phyloP scores from a whole-genome alignment of 2,888 invertebrate species.

The Nemapogon koenigi region DNA sequence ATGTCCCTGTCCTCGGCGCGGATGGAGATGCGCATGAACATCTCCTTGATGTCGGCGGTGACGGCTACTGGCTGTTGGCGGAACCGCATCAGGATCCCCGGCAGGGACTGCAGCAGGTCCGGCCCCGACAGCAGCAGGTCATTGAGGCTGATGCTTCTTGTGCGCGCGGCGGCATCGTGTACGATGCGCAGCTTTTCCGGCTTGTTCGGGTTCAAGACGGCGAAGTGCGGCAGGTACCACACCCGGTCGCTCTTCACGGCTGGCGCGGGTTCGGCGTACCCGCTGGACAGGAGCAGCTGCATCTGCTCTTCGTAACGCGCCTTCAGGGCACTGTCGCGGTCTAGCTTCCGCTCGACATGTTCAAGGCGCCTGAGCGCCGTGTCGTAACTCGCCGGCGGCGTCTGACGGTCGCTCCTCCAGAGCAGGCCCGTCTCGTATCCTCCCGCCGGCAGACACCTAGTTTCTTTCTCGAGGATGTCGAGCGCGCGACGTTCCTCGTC shows the following conservation, averaged over 20 bases:
- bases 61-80: conserved; percentile 19
- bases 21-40: conserved; percentile 5
- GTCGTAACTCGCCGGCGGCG: too few relatives aligned
- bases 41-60: conserved; percentile 20
- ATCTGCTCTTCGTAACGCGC: too few relatives aligned
- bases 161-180: conserved; percentile 18
- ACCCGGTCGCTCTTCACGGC: neutral
- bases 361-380: too few relatives aligned
- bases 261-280: too few relatives aligned
- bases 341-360: too few relatives aligned
- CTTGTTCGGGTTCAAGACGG: conserved; percentile 14
- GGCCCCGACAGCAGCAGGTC: conserved; percentile 16
- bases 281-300: too few relatives aligned
- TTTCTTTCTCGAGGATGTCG: too few relatives aligned
- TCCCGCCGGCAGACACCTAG: too few relatives aligned
- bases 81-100: conserved; percentile 22
- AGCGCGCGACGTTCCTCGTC: too few relatives aligned
- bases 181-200: conserved; percentile 15
- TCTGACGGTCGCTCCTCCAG: too few relatives aligned
- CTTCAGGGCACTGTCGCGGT: too few relatives aligned
- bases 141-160: conserved; percentile 9
- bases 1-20: conserved; percentile 5
- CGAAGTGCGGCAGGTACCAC: conserved; percentile 17
- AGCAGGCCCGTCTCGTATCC: too few relatives aligned
- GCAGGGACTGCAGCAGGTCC: conserved; percentile 17